Percentiles rank a stretch among this genome's conserved stretches.
These are phyloP conservation scores for Myxocyprinus asiaticus DNA, from an alignment of 2,113 vertebrate genomes.

Conservation along the genomic window DNA sequence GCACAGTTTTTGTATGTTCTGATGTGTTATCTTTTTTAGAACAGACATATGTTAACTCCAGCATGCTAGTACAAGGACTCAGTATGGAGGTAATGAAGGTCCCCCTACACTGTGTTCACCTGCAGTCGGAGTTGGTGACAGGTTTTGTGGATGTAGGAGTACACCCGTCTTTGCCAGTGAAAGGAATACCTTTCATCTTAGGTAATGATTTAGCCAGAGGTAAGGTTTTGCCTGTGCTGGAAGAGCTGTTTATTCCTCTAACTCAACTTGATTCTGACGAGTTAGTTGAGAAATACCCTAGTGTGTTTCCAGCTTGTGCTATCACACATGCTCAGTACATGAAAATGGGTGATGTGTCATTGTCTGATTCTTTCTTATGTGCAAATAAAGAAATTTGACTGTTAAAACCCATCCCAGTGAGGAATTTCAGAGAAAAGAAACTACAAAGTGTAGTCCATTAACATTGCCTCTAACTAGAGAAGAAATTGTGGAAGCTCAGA, in stretches of 20 bases:
- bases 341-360: background rate
- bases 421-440: too few species aligned
- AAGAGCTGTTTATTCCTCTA: background rate
- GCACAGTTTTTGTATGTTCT: background rate
- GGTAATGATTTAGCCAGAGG: background rate
- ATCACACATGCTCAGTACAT: background rate
- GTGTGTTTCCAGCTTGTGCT: background rate
- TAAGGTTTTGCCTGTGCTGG: background rate
- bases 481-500: too few species aligned
- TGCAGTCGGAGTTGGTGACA: background rate
- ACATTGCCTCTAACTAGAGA: too few species aligned
- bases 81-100: background rate
- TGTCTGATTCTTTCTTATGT: background rate
- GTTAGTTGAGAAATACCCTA: background rate
- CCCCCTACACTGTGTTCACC: background rate
- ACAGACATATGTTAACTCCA: background rate
- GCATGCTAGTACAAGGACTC: background rate
- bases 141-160: background rate
- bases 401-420: too few species aligned
- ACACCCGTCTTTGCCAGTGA: too few species aligned
- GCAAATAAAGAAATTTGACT: too few species aligned
- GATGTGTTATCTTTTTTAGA: slow-evolving; percentile 17
- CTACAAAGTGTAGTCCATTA: too few species aligned
- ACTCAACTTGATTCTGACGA: background rate
- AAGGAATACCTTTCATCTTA: slow-evolving; percentile 27